Conservation (phyloP, 2,113 vertebrate species). For the Quiscalus mexicanus region DNA sequence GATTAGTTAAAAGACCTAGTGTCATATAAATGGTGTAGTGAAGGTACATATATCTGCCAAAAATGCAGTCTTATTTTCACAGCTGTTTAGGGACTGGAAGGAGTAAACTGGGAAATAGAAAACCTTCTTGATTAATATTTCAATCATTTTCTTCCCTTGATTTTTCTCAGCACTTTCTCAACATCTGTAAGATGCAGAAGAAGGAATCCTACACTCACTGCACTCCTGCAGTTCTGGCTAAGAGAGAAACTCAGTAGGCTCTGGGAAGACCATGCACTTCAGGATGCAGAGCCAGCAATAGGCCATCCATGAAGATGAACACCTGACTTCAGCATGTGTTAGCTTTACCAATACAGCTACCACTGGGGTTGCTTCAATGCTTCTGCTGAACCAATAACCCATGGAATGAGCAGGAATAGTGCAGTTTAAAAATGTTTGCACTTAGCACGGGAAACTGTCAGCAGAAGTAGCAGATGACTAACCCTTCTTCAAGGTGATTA, state of each 20-base stretch:
- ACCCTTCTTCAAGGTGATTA: not conserved
- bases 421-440: not conserved
- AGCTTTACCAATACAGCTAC: not conserved
- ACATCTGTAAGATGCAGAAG: not conserved
- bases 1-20: not conserved
- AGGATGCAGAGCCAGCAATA: not conserved
- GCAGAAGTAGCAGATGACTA: not conserved
- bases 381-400: not conserved
- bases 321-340: not conserved
- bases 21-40: not conserved
- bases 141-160: not conserved
- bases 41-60: not conserved
- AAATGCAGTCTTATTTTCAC: not conserved
- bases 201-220: not conserved
- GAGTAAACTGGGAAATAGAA: not conserved
- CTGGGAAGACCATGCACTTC: not conserved
- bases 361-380: not conserved
- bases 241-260: not conserved
- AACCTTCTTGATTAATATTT: not conserved
- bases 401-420: fast-evolving
- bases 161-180: not conserved
- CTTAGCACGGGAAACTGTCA: not conserved
- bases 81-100: not conserved
- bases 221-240: not conserved
- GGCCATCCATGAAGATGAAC: not conserved